A percentile compares a stretch with the other conserved stretches of the same genome.
These are phyloP conservation scores for Egretta garzetta DNA, from an alignment of 2,113 vertebrate species.

Conservation along the genomic window DNA sequence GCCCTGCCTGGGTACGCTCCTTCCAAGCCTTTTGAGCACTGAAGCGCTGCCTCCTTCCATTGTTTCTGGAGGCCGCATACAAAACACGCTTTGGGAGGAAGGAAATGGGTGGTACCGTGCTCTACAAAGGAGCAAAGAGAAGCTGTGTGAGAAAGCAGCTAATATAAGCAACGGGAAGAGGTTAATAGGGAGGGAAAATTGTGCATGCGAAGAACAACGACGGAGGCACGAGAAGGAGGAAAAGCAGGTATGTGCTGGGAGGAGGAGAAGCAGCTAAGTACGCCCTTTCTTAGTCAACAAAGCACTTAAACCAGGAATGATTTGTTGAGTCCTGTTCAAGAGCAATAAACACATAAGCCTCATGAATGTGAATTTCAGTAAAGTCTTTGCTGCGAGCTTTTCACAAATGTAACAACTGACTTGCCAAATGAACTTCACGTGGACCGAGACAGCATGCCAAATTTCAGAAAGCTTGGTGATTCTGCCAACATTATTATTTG, in stretches of 20 bases:
- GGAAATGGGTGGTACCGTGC: slow-evolving; percentile 38
- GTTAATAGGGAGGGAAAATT: slow-evolving; percentile 1
- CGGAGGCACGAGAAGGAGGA: neutral
- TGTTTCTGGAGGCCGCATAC: slow-evolving; percentile 8
- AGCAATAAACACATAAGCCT: neutral
- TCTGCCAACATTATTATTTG: neutral
- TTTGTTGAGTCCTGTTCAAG: neutral
- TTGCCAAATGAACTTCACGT: neutral
- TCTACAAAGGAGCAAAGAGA: slow-evolving; percentile 23
- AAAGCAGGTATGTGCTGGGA: neutral
- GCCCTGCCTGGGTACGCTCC: neutral
- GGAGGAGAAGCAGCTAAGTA: neutral
- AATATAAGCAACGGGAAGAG: slow-evolving; percentile 41
- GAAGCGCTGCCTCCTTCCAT: slow-evolving; percentile 18
- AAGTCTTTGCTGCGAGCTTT: neutral
- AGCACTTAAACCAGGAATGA: neutral
- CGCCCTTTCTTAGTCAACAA: neutral
- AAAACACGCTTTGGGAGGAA: slow-evolving; percentile 20
- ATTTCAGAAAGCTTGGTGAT: neutral
- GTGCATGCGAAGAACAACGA: neutral
- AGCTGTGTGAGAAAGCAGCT: slow-evolving; percentile 32
- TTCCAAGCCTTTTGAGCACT: neutral
- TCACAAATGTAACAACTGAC: neutral
- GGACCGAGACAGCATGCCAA: neutral
- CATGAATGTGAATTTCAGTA: neutral